These are phyloP conservation scores for Atta cephalotes DNA, from an alignment of 1,140 invertebrate genomes.

Conservation along the genomic window DNA sequence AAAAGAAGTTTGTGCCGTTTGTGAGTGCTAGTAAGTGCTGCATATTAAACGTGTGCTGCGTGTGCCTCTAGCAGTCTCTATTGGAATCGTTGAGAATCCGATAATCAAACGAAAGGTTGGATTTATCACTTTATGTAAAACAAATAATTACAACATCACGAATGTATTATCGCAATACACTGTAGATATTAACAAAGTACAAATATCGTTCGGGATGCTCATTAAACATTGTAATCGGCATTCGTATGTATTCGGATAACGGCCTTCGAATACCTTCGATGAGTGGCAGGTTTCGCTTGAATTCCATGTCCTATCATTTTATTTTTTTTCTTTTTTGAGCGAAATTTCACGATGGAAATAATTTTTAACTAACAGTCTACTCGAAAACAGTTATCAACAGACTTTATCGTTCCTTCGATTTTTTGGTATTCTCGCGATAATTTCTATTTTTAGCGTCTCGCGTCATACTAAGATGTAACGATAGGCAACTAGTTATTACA, in stretches of 20 bases:
- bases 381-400: neutral
- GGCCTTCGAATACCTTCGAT: neutral
- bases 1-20: too few species aligned
- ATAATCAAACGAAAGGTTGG: neutral
- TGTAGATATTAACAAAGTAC: neutral
- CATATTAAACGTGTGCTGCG: too few species aligned
- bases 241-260: conserved; percentile 57
- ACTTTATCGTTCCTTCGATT: neutral
- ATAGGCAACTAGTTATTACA: neutral
- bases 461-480: neutral
- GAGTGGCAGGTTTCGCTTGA: too few species aligned
- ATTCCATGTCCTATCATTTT: neutral
- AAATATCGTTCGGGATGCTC: conserved; percentile 45
- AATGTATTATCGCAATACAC: neutral
- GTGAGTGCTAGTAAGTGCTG: too few species aligned
- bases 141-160: neutral
- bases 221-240: conserved; percentile 71
- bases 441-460: neutral
- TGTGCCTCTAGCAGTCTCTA: too few species aligned
- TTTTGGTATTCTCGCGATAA: neutral
- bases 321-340: neutral
- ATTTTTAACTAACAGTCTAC: neutral
- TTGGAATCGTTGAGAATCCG: neutral
- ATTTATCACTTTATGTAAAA: neutral
- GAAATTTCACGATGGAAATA: neutral